Percentiles rank a stretch among this genome's conserved stretches.
phyloP scores from a whole-genome alignment of 2,797 vertebrate genomes.

The Melanotaenia boesemani region DNA sequence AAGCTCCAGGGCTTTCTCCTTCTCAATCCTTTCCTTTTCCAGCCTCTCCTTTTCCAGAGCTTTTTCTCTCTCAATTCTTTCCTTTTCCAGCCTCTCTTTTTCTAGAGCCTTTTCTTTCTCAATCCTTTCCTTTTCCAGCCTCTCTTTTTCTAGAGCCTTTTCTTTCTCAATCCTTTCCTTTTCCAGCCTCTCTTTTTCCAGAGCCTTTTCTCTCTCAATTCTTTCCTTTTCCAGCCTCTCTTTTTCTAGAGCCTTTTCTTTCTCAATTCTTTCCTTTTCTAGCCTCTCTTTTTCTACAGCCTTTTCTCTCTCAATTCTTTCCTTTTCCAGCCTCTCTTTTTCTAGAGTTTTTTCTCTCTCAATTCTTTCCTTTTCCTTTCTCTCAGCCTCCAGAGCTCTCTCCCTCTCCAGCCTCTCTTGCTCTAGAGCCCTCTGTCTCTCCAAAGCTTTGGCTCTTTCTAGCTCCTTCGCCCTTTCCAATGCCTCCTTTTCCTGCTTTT shows the following conservation, averaged over 20 bases:
- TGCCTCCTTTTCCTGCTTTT: conserved; percentile 62
- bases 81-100: conserved; percentile 55
- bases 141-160: conserved; percentile 50
- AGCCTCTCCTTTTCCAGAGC: conserved; percentile 42
- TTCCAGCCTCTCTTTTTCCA: conserved; percentile 58
- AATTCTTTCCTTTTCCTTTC: conserved; percentile 25
- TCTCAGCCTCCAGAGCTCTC: conserved; percentile 52
- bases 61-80: conserved; percentile 43
- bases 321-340: conserved; percentile 55
- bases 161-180: conserved; percentile 54
- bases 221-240: conserved; percentile 57
- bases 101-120: conserved; percentile 30
- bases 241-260: conserved; percentile 56
- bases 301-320: conserved; percentile 43
- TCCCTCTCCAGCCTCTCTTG: conserved; percentile 59
- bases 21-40: conserved; percentile 28
- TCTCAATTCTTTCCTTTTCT: conserved; percentile 58
- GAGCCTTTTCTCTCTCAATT: conserved; percentile 42
- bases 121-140: conserved; percentile 30
- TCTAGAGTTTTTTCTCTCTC: conserved; percentile 57
- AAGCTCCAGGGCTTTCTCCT: neutral
- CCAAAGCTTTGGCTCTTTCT: conserved; percentile 52
- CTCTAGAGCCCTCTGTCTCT: conserved; percentile 15
- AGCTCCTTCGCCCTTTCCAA: conserved; percentile 61
- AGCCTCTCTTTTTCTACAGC: conserved; percentile 45